A percentile compares a stretch with the other conserved stretches of the same genome.
Conservation (phyloP, 1,140 invertebrate species). For the Tetranychus urticae region DNA sequence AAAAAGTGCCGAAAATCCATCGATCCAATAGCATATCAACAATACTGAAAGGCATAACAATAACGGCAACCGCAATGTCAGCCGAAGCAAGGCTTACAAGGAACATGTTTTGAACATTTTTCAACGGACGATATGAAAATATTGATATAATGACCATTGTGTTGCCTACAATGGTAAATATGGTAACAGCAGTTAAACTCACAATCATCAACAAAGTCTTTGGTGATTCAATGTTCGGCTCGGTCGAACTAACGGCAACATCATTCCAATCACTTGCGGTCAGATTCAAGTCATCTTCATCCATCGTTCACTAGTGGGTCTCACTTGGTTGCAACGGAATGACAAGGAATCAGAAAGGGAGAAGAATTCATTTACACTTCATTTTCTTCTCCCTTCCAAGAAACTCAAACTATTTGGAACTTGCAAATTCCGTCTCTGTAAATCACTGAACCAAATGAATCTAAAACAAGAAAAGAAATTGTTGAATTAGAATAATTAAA, state of each 20-base stretch:
- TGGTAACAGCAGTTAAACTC: background rate
- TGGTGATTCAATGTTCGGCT: background rate
- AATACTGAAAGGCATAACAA: constrained; percentile 90
- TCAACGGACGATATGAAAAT: constrained; percentile 79
- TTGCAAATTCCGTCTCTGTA: no score
- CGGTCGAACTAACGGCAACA: background rate
- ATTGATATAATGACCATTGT: constrained; percentile 83
- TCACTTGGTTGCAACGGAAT: no score
- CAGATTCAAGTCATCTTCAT: no score
- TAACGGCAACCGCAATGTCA: constrained; percentile 79
- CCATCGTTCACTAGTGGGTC: no score
- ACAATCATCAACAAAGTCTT: background rate
- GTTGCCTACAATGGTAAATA: constrained; percentile 73
- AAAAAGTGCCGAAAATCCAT: constrained; percentile 68
- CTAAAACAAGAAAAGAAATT: no score
- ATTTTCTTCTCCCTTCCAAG: no score
- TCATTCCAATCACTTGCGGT: no score
- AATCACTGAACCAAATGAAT: no score
- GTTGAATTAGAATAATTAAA: no score
- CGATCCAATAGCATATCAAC: constrained; percentile 64
- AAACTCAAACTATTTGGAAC: no score
- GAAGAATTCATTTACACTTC: no score
- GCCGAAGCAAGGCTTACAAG: constrained; percentile 21
- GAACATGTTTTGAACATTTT: constrained; percentile 76
- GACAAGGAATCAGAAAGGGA: no score